A percentile compares a stretch with the other conserved stretches of the same genome.
Conservation (phyloP, 1,140 invertebrate genomes). For the Muscidifurax raptorellus region DNA sequence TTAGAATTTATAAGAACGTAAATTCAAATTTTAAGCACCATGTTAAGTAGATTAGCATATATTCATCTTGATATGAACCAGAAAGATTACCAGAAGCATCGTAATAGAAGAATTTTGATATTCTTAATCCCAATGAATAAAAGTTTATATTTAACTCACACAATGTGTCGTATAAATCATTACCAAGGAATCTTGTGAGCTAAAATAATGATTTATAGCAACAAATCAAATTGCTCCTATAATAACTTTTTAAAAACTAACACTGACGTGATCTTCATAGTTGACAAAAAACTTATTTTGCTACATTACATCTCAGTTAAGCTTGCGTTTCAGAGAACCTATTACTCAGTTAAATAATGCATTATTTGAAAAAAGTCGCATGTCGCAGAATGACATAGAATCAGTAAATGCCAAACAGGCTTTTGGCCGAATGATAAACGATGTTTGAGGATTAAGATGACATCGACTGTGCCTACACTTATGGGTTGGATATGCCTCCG, state of each 20-base stretch:
- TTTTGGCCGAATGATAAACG: slow-evolving; percentile 63
- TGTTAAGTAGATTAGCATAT: background rate
- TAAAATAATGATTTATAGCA: background rate
- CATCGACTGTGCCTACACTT: slow-evolving; percentile 61
- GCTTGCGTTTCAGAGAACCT: too few relatives aligned
- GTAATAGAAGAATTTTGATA: background rate
- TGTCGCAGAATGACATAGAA: background rate
- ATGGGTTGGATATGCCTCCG: slow-evolving; percentile 53
- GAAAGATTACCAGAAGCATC: background rate
- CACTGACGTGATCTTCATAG: too few relatives aligned
- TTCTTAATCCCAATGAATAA: too few relatives aligned
- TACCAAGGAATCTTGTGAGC: too few relatives aligned
- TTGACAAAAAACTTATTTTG: too few relatives aligned
- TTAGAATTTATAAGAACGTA: background rate
- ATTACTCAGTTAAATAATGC: too few relatives aligned
- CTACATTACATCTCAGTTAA: too few relatives aligned
- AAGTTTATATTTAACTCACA: too few relatives aligned
- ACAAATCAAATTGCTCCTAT: too few relatives aligned
- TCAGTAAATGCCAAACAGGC: background rate
- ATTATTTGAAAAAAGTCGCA: too few relatives aligned
- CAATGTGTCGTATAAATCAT: too few relatives aligned
- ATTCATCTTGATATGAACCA: background rate
- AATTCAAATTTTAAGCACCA: background rate
- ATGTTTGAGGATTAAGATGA: slow-evolving; percentile 69
- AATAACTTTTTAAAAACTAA: too few relatives aligned